Evolutionary conservation across 1,140 invertebrate species (phyloP).

Genomic region (Drosophila mojavensis): DNA sequence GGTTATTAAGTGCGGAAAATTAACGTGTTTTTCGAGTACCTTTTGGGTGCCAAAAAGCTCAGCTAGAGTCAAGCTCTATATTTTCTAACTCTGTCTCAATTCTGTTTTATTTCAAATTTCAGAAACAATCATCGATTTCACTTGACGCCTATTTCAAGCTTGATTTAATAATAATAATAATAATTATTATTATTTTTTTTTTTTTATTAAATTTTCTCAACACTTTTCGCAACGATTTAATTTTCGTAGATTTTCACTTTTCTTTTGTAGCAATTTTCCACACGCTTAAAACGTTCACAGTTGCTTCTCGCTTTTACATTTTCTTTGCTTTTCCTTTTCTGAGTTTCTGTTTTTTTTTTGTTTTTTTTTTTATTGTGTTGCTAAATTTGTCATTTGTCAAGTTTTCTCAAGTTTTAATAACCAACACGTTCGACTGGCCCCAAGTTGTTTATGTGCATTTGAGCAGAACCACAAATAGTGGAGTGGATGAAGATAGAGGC

Average conservation of each 20-base stretch:
- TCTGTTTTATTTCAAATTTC: too few relatives aligned
- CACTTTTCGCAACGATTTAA: slow-evolving; percentile 33
- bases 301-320: slow-evolving; percentile 38
- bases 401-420: slow-evolving; percentile 41
- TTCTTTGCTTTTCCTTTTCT: slow-evolving; percentile 31
- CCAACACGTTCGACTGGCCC: slow-evolving; percentile 37
- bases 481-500: too few relatives aligned
- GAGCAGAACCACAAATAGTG: slow-evolving; percentile 30
- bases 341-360: slow-evolving; percentile 22
- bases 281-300: slow-evolving; percentile 5
- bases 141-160: slow-evolving; percentile 29
- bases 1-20: too few relatives aligned
- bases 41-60: too few relatives aligned
- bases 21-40: too few relatives aligned
- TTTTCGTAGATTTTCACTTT: slow-evolving; percentile 69
- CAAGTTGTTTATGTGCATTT: slow-evolving; percentile 35
- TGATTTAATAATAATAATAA: slow-evolving; percentile 42
- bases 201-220: slow-evolving; percentile 46
- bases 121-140: slow-evolving; percentile 14
- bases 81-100: too few relatives aligned
- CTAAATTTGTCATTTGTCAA: slow-evolving; percentile 42
- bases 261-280: slow-evolving; percentile 7
- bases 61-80: too few relatives aligned
- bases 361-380: slow-evolving; percentile 14
- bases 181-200: too few relatives aligned